phyloP scores from a whole-genome alignment of 2,113 vertebrate species.

The Nycticryphes semicollaris region DNA sequence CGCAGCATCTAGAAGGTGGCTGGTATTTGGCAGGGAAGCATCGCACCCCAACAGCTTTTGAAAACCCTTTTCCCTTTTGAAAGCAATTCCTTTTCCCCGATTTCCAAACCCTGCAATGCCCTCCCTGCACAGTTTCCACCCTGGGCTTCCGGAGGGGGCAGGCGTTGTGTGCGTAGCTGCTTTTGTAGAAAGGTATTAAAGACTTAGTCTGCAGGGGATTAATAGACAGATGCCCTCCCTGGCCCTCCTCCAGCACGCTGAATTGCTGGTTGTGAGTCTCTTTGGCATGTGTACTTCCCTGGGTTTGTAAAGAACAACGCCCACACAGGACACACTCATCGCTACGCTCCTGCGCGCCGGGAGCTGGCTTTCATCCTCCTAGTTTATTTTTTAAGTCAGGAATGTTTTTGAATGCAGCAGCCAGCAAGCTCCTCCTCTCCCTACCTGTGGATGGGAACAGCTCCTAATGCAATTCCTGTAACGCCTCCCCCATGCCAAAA shows the following conservation, averaged over 20 bases:
- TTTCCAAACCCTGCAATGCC: background rate
- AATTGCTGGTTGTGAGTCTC: background rate
- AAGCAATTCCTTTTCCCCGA: background rate
- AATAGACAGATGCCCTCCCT: conserved; percentile 49
- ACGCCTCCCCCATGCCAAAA: background rate
- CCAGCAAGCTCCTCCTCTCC: conserved; percentile 42
- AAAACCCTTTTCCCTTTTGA: background rate
- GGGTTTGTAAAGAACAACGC: background rate
- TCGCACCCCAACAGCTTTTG: background rate
- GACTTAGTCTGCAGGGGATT: conserved; percentile 26
- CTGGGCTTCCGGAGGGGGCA: background rate
- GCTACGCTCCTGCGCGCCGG: background rate
- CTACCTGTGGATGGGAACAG: conserved; percentile 54
- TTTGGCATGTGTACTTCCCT: background rate
- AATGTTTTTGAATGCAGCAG: conserved; percentile 30
- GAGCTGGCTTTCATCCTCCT: conserved; percentile 19
- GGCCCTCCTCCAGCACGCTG: background rate
- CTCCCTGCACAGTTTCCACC: background rate
- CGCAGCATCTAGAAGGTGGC: background rate
- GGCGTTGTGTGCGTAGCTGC: background rate
- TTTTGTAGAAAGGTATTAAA: conserved; percentile 3
- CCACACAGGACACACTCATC: conserved; percentile 31
- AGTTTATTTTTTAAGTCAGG: background rate
- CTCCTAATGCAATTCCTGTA: background rate
- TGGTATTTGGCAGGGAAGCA: background rate